phyloP scores from a whole-genome alignment of 2,113 vertebrate genomes.

The Regulus satrapa region DNA sequence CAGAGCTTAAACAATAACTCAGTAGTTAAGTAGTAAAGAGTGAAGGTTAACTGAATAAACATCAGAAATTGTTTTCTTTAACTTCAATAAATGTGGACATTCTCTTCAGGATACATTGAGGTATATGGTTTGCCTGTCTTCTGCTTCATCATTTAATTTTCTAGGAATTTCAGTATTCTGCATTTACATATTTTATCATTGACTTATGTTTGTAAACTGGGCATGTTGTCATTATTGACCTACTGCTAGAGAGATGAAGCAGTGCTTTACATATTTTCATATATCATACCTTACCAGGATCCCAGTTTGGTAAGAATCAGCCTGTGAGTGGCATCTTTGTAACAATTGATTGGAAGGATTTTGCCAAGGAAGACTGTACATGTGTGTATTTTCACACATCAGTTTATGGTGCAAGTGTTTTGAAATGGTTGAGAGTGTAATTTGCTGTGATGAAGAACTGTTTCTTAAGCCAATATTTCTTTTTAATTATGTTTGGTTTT shows the following conservation, averaged over 20 bases:
- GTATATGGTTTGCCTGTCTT: neutral
- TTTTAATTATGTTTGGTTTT: neutral
- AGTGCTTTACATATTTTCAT: neutral
- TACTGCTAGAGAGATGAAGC: neutral
- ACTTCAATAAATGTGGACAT: neutral
- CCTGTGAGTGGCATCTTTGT: neutral
- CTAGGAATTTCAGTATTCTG: neutral
- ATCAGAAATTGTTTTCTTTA: neutral
- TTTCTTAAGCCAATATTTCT: neutral
- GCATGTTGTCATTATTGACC: neutral
- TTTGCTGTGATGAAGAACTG: neutral
- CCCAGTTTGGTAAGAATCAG: neutral
- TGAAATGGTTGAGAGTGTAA: neutral
- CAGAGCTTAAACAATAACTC: neutral
- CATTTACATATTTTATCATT: neutral
- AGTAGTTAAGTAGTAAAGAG: neutral
- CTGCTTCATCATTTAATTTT: neutral
- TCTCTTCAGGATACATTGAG: neutral
- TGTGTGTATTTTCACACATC: neutral
- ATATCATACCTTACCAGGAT: neutral
- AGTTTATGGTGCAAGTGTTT: neutral
- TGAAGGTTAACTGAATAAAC: neutral
- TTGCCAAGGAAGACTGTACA: neutral
- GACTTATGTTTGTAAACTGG: neutral
- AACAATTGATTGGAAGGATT: neutral